Percentiles rank a stretch among this genome's conserved stretches.
These are phyloP conservation scores for Mercenaria mercenaria DNA, from an alignment of 1,140 invertebrate species.

Conservation along the genomic window DNA sequence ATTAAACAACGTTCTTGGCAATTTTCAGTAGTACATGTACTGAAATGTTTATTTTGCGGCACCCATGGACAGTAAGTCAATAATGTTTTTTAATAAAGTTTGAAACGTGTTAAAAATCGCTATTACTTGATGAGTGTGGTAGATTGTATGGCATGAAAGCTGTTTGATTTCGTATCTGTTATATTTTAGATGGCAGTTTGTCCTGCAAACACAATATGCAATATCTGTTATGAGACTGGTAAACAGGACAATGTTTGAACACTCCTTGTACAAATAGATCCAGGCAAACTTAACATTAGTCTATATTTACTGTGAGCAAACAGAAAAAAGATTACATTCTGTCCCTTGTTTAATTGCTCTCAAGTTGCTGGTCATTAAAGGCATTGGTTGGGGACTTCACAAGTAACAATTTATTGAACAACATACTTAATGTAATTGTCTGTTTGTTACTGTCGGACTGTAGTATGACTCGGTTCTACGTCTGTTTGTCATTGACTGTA, in stretches of 20 bases:
- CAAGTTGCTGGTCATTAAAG: slow-evolving; percentile 55
- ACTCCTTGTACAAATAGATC: slow-evolving; percentile 47
- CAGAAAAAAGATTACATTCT: slow-evolving; percentile 68
- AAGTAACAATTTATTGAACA: slow-evolving; percentile 32
- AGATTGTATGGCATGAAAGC: neutral
- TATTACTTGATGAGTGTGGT: neutral
- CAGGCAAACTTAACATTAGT: slow-evolving; percentile 67
- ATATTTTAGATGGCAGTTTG: slow-evolving; percentile 19
- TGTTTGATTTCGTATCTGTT: slow-evolving; percentile 23
- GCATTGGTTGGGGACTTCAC: slow-evolving; percentile 44
- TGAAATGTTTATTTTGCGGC: too few relatives aligned
- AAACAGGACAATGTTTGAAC: slow-evolving; percentile 57
- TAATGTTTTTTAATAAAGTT: neutral
- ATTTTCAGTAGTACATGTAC: too few relatives aligned
- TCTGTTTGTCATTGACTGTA: too few relatives aligned
- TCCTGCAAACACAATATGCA: slow-evolving; percentile 61
- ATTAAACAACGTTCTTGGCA: too few relatives aligned
- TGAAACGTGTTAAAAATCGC: neutral
- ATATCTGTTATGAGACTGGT: slow-evolving; percentile 62
- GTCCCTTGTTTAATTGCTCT: slow-evolving; percentile 59
- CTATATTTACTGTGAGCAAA: slow-evolving; percentile 61
- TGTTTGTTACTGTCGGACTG: too few relatives aligned
- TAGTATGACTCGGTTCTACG: too few relatives aligned
- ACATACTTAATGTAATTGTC: neutral
- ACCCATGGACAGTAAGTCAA: neutral